A percentile compares a stretch with the other conserved stretches of the same genome.
Evolutionary conservation across 30 jellyfish, hydroid and myxozoan species (phyloP).

Genomic region (Aurelia aurita): DNA sequence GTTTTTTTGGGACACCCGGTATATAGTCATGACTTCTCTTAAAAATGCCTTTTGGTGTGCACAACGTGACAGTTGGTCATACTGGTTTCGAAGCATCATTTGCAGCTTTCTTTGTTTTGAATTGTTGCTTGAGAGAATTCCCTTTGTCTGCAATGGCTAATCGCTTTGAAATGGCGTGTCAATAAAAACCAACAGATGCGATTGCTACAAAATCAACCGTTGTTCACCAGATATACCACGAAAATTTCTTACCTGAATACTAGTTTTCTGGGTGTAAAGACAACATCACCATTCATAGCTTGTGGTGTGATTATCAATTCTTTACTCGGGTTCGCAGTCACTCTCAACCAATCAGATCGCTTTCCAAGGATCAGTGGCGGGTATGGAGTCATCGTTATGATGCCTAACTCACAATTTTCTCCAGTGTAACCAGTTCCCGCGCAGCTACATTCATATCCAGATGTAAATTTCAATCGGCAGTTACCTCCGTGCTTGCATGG

Average conservation of each 20-base stretch:
- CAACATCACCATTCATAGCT: conserved; percentile 47
- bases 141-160: no score
- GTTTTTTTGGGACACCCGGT: no score
- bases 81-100: no score
- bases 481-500: conserved; percentile 76
- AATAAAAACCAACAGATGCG: no score
- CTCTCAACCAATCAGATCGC: conserved; percentile 15
- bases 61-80: no score
- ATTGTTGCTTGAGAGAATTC: no score
- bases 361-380: conserved; percentile 59
- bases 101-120: no score
- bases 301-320: conserved; percentile 56
- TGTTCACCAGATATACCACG: no score
- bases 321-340: conserved; percentile 56
- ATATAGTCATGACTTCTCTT: no score
- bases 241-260: conserved; percentile 7
- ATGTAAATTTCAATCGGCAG: conserved; percentile 33
- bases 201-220: no score
- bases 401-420: conserved; percentile 62
- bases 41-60: no score
- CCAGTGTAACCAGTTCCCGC: conserved; percentile 73
- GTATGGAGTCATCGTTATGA: conserved; percentile 32
- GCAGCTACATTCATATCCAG: conserved; percentile 65
- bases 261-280: conserved; percentile 37
- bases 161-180: no score